Evolutionary conservation across 1,140 invertebrate species (phyloP).

Genomic region (Dendroctonus ponderosae): DNA sequence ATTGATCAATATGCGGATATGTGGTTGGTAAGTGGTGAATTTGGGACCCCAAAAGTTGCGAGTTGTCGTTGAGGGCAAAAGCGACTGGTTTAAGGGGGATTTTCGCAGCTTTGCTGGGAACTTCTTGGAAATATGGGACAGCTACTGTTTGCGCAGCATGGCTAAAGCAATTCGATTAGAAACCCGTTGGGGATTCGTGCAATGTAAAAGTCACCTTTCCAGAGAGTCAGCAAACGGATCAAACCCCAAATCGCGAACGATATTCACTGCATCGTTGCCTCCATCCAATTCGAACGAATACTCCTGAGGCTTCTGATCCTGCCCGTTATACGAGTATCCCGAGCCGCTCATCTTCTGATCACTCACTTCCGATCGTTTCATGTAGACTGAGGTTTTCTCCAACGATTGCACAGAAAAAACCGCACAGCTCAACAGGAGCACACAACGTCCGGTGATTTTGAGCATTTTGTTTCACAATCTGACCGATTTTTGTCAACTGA

Average conservation of each 20-base stretch:
- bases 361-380: slow-evolving; percentile 26
- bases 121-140: too few species aligned
- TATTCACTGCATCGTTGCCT: slow-evolving; percentile 31
- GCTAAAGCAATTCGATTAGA: too few species aligned
- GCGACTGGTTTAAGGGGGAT: not conserved
- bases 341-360: slow-evolving; percentile 37
- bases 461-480: too few species aligned
- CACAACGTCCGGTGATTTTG: not conserved
- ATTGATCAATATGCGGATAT: not conserved
- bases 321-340: slow-evolving; percentile 34
- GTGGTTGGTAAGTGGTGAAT: not conserved
- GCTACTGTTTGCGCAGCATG: too few species aligned
- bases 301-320: slow-evolving; percentile 26
- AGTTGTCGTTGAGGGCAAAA: not conserved
- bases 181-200: too few species aligned
- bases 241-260: slow-evolving; percentile 19
- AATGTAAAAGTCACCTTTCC: slow-evolving; percentile 7
- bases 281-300: slow-evolving; percentile 36
- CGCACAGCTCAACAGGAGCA: not conserved
- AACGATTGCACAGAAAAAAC: not conserved
- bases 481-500: too few species aligned
- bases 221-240: slow-evolving; percentile 7
- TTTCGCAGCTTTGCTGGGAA: too few species aligned
- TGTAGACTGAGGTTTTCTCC: slow-evolving; percentile 28
- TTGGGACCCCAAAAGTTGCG: too few species aligned